Evolutionary conservation across 1,140 invertebrate genomes (phyloP), one percentile per base, ranked within the genome.

Genomic region (Eueides isabella): DNA sequence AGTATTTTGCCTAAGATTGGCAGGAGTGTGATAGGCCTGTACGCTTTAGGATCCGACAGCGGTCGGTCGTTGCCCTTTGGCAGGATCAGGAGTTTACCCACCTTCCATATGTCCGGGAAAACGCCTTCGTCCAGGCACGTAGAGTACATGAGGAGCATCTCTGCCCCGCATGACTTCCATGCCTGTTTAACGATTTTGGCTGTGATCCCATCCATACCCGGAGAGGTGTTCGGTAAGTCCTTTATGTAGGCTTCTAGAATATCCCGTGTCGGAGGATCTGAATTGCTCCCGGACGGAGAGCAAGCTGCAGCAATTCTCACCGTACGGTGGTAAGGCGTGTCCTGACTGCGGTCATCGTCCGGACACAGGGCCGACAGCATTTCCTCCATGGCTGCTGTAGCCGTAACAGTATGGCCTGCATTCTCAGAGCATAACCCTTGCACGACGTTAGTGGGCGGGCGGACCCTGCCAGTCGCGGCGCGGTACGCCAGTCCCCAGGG

Each of bases 11-110:
- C 89, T 6, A 92, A 12, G 0, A 89, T 64, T 5, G 90, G 80
- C 0, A 94, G 77, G 0, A 94, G 77, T 12, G 91, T 92, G 1
- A 94, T 88, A 0, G 93, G 88, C 61, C 91, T 68, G 41, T 89
- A 93, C 0, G 86, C 87, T 19, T 80, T 80, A 2, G 85, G 75
- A 61, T 90, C 84, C 7, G 79, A 77, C 7, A 76, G 69, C 35
- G 78, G 80, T 79, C 88, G 93, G 2, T 80, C 85, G 31, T 81
- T 76, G 5, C 74, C 79, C 71, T 92, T 92, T 2, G 80, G 77
- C 2, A 94, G 74, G 0, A 88, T 74, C 2, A 83, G 29, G 0
- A 93, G 55, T 6, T 66, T 76, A 0, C 86, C 87, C 0, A n/a
- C 64, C 77, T 93, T 94, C 92, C 92, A 93, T 5, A 64, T 30